Conservation (phyloP, 2,113 vertebrate species). For the Myiopsitta monachus region DNA sequence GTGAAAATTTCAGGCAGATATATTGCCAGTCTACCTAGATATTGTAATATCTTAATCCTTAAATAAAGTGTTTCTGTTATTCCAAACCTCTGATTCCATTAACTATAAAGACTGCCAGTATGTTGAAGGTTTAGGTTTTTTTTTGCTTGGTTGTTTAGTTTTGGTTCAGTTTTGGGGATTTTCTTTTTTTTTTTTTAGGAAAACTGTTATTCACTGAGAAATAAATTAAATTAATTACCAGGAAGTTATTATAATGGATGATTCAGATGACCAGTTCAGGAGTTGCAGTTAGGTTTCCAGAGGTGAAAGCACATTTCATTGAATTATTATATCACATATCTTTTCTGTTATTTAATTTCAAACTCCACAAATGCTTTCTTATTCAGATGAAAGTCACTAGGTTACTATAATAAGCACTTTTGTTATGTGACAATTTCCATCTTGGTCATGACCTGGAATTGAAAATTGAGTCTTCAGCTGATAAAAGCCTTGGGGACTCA, state of each 20-base stretch:
- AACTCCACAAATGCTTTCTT: neutral
- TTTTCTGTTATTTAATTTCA: neutral
- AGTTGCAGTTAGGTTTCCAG: neutral
- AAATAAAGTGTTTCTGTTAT: neutral
- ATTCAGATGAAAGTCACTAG: neutral
- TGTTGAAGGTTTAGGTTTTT: neutral
- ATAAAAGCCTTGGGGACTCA: neutral
- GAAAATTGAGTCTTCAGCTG: neutral
- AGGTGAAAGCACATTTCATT: neutral
- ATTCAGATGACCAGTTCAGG: neutral
- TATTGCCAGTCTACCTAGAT: neutral
- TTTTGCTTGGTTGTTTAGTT: neutral
- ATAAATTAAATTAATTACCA: neutral
- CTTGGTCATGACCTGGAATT: neutral
- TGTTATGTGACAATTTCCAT: neutral
- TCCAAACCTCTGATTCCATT: neutral
- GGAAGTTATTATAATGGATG: neutral
- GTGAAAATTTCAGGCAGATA: neutral
- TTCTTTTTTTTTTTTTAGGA: neutral
- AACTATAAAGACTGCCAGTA: neutral
- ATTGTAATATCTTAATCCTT: neutral
- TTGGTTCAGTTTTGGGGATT: neutral
- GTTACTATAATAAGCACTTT: neutral
- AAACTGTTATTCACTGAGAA: neutral
- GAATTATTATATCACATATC: neutral